Evolutionary conservation across 2,888 invertebrate species (phyloP).

Genomic region (Dicyrtomina minuta): DNA sequence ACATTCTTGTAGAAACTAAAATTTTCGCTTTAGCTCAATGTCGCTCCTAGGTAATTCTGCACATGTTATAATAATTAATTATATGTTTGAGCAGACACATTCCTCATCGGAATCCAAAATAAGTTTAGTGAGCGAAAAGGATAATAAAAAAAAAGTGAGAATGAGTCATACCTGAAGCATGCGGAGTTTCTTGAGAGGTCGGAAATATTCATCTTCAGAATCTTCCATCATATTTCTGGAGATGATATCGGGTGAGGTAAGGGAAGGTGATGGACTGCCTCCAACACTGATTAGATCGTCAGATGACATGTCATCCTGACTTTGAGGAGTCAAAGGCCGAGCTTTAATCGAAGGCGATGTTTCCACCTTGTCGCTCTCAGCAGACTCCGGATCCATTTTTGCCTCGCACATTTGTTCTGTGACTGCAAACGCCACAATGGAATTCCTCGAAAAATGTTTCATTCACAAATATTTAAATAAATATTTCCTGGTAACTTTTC

Average conservation of each 20-base stretch:
- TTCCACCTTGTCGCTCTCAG: slow-evolving; percentile 52
- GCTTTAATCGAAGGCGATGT: slow-evolving; percentile 25
- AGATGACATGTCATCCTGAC: slow-evolving; percentile 51
- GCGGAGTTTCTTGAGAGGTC: slow-evolving; percentile 75
- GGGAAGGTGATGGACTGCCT: slow-evolving; percentile 52
- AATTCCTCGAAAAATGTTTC: slow-evolving; percentile 32
- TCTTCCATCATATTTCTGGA: slow-evolving; percentile 48
- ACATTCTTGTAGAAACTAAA: no score
- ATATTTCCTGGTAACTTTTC: slow-evolving; percentile 1
- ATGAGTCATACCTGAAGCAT: slow-evolving; percentile 64
- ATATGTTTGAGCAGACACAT: no score
- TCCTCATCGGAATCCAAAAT: no score
- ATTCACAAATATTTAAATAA: slow-evolving; percentile 23
- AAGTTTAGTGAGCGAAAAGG: no score
- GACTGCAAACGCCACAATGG: slow-evolving; percentile 38
- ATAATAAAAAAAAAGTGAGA: background rate
- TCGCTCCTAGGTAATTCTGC: no score
- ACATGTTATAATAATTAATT: no score
- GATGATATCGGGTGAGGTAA: slow-evolving; percentile 49
- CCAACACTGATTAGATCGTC: slow-evolving; percentile 53
- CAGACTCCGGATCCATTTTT: slow-evolving; percentile 54
- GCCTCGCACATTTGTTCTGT: slow-evolving; percentile 54
- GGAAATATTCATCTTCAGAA: slow-evolving; percentile 72
- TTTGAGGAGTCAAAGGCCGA: slow-evolving; percentile 49
- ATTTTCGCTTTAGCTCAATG: no score